A percentile compares a stretch with the other conserved stretches of the same genome.
Conservation (phyloP, 2,888 invertebrate genomes). For the Epinotia nisella region DNA sequence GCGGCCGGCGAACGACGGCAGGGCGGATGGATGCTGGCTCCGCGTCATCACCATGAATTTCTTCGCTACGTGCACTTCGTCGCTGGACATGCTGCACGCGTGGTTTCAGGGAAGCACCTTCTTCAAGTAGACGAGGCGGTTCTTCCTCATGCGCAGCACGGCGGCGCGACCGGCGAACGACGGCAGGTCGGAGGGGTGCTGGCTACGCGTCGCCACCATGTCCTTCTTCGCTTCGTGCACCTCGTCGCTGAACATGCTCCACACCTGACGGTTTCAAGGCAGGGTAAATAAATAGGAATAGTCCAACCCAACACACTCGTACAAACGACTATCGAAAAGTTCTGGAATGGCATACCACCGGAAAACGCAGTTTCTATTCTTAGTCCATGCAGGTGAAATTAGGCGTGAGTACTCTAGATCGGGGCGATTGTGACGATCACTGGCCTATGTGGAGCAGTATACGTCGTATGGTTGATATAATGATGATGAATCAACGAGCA, state of each 20-base stretch:
- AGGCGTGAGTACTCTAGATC: too few relatives aligned
- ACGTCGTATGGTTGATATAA: too few relatives aligned
- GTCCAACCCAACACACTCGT: too few relatives aligned
- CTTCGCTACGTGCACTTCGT: conserved; percentile 90
- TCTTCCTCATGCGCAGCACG: conserved; percentile 87
- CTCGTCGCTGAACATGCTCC: conserved; percentile 90
- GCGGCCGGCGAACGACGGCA: conserved; percentile 90
- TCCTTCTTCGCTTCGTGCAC: conserved; percentile 90
- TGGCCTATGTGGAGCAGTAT: too few relatives aligned
- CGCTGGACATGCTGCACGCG: conserved; percentile 90
- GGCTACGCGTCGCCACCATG: conserved; percentile 85
- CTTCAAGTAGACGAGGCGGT: conserved; percentile 85
- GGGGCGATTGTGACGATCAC: too few relatives aligned
- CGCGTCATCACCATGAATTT: conserved; percentile 87
- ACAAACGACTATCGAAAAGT: too few relatives aligned
- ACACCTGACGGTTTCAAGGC: conserved; percentile 78
- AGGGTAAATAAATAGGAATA: not conserved
- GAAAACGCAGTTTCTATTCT: too few relatives aligned
- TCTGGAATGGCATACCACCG: too few relatives aligned
- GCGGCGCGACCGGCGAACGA: conserved; percentile 89
- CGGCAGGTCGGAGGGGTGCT: conserved; percentile 88
- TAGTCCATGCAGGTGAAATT: too few relatives aligned
- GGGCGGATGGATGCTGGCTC: conserved; percentile 86
- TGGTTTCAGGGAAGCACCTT: conserved; percentile 72
- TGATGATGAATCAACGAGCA: too few relatives aligned